phyloP scores from a whole-genome alignment of 2,113 vertebrate genomes.

The Microcebus griseorufus region DNA sequence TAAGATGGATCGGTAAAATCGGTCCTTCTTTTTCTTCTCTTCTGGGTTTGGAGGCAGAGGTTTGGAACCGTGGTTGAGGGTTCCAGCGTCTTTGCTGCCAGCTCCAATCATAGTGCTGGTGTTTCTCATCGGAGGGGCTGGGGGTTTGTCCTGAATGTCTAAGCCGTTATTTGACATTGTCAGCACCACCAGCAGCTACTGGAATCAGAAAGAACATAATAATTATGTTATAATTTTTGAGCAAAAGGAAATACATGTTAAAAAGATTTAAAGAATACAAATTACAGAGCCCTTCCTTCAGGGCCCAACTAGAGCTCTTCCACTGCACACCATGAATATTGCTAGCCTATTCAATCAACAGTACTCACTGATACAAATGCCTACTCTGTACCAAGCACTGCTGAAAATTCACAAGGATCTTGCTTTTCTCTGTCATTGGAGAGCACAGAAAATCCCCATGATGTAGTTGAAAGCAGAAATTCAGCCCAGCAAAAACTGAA shows the following conservation, averaged over 20 bases:
- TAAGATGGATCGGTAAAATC: constrained; percentile 94
- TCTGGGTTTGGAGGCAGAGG: constrained; percentile 97
- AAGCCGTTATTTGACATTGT: constrained; percentile 97
- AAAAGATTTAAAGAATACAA: constrained; percentile 38
- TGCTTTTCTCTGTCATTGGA: constrained; percentile 21
- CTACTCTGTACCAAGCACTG: background rate
- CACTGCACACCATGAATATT: background rate
- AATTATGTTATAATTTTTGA: background rate
- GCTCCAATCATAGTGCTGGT: constrained; percentile 97
- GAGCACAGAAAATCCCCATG: background rate
- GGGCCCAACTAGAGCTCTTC: background rate
- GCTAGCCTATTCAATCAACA: background rate
- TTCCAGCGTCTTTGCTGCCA: constrained; percentile 90
- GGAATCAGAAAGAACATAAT: constrained; percentile 59
- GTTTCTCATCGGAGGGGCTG: constrained; percentile 97
- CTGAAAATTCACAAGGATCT: constrained; percentile 19
- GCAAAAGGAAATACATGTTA: constrained; percentile 18
- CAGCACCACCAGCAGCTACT: constrained; percentile 82
- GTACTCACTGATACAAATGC: background rate
- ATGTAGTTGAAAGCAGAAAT: constrained; percentile 21
- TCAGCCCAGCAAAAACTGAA: background rate
- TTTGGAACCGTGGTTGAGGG: constrained; percentile 95
- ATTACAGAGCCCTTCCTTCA: background rate
- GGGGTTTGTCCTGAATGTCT: constrained; percentile 96
- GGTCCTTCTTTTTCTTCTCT: constrained; percentile 96